Evolutionary conservation across 2,797 vertebrate species (phyloP).

Genomic region (Pogonophryne albipinna): DNA sequence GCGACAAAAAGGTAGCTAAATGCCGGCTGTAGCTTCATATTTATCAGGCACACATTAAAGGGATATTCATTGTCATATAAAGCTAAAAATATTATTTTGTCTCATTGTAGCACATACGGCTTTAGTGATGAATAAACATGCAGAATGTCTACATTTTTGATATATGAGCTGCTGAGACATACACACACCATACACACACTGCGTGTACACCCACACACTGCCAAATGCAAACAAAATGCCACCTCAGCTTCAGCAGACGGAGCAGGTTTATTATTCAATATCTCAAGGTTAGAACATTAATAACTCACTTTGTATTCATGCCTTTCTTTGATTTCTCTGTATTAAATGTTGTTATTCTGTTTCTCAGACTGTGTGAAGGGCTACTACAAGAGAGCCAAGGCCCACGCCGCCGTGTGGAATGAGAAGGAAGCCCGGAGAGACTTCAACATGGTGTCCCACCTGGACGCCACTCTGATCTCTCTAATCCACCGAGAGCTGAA

Average conservation of each 20-base stretch:
- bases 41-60: not conserved
- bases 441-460: constrained; percentile 89
- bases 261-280: constrained; percentile 36
- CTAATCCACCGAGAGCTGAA: constrained; percentile 88
- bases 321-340: not conserved
- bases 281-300: constrained; percentile 31
- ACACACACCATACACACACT: not conserved
- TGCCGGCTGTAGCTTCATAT: not conserved
- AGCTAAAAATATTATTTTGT: not conserved
- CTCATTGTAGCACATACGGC: not conserved
- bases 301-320: constrained; percentile 4
- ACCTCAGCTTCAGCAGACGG: constrained; percentile 6
- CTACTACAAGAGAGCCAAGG: constrained; percentile 96
- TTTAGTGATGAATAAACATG: constrained; percentile 4
- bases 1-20: no score
- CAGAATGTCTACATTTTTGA: not conserved
- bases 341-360: not conserved
- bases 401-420: constrained; percentile 95
- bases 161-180: not conserved
- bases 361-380: constrained; percentile 94
- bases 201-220: constrained; percentile 1
- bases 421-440: constrained; percentile 91
- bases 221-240: constrained; percentile 34
- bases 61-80: not conserved
- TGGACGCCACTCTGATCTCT: constrained; percentile 89